Conservation (phyloP, 2,888 invertebrate genomes). For the Anoplius nigerrimus region DNA sequence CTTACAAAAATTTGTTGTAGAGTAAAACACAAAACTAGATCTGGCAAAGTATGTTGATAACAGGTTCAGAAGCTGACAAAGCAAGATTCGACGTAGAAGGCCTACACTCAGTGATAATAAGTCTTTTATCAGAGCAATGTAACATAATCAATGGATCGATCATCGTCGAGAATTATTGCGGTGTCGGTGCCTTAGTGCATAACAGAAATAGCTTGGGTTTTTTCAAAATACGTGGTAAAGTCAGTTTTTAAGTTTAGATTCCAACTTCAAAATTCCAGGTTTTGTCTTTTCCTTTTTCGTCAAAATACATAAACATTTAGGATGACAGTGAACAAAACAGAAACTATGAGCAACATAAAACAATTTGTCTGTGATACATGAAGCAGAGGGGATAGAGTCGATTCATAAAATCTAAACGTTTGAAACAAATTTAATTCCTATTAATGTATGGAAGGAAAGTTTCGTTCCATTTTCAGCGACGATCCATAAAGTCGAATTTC, state of each 20-base stretch:
- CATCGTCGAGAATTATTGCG: constrained; percentile 87
- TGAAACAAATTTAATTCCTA: too few species aligned
- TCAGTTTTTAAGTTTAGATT: constrained; percentile 82
- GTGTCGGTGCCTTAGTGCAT: constrained; percentile 86
- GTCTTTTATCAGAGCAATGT: constrained; percentile 73
- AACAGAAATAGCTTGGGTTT: constrained; percentile 90
- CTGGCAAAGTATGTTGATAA: neutral
- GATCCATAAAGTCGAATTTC: too few species aligned
- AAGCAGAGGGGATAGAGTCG: too few species aligned
- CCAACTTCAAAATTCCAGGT: neutral
- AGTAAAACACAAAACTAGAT: constrained; percentile 7
- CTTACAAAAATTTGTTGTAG: neutral
- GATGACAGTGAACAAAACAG: too few species aligned
- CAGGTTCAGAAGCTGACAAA: constrained; percentile 60
- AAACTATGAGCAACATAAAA: too few species aligned
- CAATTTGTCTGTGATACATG: too few species aligned
- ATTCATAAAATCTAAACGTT: too few species aligned
- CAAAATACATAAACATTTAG: too few species aligned
- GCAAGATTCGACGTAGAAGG: constrained; percentile 65
- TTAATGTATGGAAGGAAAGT: too few species aligned
- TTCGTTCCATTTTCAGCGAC: too few species aligned
- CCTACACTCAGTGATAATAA: constrained; percentile 59
- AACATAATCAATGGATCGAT: constrained; percentile 82
- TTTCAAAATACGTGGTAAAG: constrained; percentile 90
- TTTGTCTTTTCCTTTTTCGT: too few species aligned